Percentiles rank a stretch among this genome's conserved stretches.
Conservation (phyloP, 2,888 invertebrate species). For the Amblyjoppa fuscipennis region DNA sequence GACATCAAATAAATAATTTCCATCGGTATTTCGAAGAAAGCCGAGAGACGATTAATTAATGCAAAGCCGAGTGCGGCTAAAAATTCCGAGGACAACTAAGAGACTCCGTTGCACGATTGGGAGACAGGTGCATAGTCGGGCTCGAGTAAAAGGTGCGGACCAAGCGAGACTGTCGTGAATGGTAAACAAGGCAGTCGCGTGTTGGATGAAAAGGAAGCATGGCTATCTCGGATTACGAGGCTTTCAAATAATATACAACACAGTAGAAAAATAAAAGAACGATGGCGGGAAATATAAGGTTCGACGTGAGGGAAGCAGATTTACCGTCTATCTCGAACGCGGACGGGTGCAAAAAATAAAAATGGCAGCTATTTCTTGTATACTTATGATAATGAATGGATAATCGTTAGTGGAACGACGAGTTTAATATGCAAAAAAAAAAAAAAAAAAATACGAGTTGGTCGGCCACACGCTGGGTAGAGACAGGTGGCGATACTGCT, state of each 20-base stretch:
- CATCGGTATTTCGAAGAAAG: background rate
- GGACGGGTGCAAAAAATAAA: conserved; percentile 1
- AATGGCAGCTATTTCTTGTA: conserved; percentile 24
- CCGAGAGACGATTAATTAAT: background rate
- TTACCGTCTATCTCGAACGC: background rate
- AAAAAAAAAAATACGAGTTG: conserved; percentile 50
- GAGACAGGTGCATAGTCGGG: conserved; percentile 48
- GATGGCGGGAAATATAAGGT: background rate
- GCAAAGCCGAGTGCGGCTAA: background rate
- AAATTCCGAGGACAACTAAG: background rate
- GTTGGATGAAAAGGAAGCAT: background rate
- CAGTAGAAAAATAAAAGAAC: background rate
- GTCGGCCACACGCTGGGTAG: conserved; percentile 15
- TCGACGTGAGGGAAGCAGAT: background rate
- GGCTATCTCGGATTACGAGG: background rate
- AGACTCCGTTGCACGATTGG: background rate
- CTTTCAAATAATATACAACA: background rate
- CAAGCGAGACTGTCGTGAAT: conserved; percentile 26
- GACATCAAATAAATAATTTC: background rate
- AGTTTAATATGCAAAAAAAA: conserved; percentile 58
- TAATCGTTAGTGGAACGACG: conserved; percentile 42
- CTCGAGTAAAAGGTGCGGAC: conserved; percentile 31
- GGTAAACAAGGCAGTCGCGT: conserved; percentile 42
- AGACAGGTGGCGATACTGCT: conserved; percentile 51
- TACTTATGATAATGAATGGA: conserved; percentile 42